These are phyloP conservation scores for Heteractis magnifica DNA, from an alignment of 92 coral and sea anemone genomes.

Conservation along the genomic window DNA sequence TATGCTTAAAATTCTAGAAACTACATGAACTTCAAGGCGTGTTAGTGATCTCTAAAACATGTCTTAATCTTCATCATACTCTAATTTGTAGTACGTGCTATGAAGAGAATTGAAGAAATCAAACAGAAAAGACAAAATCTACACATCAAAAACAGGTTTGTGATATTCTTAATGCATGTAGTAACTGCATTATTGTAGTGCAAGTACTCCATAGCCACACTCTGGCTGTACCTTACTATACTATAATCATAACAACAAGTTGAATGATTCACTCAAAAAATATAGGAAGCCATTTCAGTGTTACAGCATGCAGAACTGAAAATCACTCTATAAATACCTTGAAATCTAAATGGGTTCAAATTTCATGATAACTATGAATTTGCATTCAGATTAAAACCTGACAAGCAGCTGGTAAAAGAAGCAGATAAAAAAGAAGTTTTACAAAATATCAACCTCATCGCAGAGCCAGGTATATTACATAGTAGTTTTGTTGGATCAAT, in stretches of 20 bases:
- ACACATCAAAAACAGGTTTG: slow-evolving; percentile 87
- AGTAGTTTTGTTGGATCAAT: background rate
- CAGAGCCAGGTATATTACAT: slow-evolving; percentile 74
- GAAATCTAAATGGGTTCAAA: background rate
- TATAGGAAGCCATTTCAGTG: no score
- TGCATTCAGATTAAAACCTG: slow-evolving; percentile 71
- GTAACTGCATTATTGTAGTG: no score
- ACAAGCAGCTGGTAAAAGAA: slow-evolving; percentile 84
- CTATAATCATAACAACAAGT: no score
- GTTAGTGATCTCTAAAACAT: background rate
- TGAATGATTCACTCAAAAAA: no score
- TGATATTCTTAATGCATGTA: background rate
- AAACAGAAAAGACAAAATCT: slow-evolving; percentile 88
- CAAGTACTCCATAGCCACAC: no score
- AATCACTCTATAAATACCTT: background rate
- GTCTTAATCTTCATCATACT: background rate
- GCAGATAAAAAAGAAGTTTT: slow-evolving; percentile 80
- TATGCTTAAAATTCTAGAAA: no score
- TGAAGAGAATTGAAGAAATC: slow-evolving; percentile 94
- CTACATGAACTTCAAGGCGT: no score
- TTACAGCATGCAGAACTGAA: no score
- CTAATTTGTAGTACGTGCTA: slow-evolving; percentile 69
- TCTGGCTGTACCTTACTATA: no score
- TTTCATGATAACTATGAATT: no score
- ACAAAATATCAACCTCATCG: slow-evolving; percentile 83